Evolutionary conservation across 2,888 invertebrate species (phyloP).

Genomic region (Spisula subtruncata): DNA sequence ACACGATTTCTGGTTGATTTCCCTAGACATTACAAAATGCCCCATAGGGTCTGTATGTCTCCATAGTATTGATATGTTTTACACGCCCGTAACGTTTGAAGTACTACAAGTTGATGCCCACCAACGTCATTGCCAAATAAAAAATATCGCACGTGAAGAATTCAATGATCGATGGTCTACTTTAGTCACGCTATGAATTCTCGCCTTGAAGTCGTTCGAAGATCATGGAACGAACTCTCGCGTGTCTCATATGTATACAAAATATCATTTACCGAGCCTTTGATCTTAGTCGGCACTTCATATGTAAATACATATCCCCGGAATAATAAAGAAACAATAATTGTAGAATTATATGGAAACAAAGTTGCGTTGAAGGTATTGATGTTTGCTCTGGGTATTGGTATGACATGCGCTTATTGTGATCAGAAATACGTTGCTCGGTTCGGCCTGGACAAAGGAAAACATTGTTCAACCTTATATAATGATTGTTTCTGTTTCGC

Average conservation of each 20-base stretch:
- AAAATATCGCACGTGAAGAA: neutral
- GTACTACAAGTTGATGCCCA: neutral
- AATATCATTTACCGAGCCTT: too few relatives aligned
- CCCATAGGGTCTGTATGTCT: neutral
- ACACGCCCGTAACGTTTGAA: neutral
- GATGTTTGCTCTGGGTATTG: neutral
- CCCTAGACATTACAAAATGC: neutral
- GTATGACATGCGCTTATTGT: too few relatives aligned
- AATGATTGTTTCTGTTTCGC: too few relatives aligned
- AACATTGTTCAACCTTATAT: too few relatives aligned
- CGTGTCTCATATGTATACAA: neutral
- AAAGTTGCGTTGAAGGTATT: neutral
- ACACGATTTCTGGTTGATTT: conserved; percentile 17
- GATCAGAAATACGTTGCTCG: too few relatives aligned
- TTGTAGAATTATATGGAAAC: neutral
- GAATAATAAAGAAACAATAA: neutral
- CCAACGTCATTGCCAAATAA: neutral
- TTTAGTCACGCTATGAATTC: neutral
- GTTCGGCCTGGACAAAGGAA: too few relatives aligned
- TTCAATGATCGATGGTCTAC: neutral
- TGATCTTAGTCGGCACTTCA: too few relatives aligned
- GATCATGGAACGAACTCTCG: neutral
- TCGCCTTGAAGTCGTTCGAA: neutral
- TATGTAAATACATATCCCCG: neutral
- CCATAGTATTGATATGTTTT: neutral